Evolutionary conservation across 2,113 vertebrate species (phyloP), one percentile per base, ranked within the genome.

Genomic region (Melanotaenia duboulayi): DNA sequence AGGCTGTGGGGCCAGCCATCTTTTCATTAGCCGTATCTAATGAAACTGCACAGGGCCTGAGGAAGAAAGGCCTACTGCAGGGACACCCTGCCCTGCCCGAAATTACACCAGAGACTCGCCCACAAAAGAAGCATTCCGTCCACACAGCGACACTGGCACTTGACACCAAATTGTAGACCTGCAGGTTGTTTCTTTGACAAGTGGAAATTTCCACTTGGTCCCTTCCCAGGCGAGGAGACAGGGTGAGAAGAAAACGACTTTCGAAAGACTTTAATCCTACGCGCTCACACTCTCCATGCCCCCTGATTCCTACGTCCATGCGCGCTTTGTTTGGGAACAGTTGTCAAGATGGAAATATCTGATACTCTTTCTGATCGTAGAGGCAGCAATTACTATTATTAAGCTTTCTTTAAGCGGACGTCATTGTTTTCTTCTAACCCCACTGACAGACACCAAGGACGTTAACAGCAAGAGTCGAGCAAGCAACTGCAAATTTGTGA

Each of bases 11-110:
- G 88, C 79, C 85, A 89, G 86, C 80, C 91, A 92, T 93, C 90
- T 93, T 93, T 94, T 94, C 92, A 94, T 94, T 93, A 94, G 88
- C 84, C 90, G 88, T 90, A 86, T 91, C 92, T 94, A 94, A 94
- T 94, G 92, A 94, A 94, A 94, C 91, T 89, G 90, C 90, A 90
- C 84, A 83, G 83, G 78, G 82, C 84, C 71, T 1, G 73, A 63
- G 87, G 81, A 91, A 92, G 91, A 93, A 91, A 91, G 89, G 81
- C 87, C 90, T 82, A 90, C 92, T 74, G 88, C 92, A 65, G 92
- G 80, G 91, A 92, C 91, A 91, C 91, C 91, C 89, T 91, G 90
- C 91, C 90, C 85, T 90, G 89, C 87, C 81, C 82, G 44, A 94
- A 94, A 94, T 94, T 93, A 92, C 90, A 87, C 90, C 83, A 85